phyloP scores from a whole-genome alignment of 64 coral and sea anemone species.

The Montipora cactus region DNA sequence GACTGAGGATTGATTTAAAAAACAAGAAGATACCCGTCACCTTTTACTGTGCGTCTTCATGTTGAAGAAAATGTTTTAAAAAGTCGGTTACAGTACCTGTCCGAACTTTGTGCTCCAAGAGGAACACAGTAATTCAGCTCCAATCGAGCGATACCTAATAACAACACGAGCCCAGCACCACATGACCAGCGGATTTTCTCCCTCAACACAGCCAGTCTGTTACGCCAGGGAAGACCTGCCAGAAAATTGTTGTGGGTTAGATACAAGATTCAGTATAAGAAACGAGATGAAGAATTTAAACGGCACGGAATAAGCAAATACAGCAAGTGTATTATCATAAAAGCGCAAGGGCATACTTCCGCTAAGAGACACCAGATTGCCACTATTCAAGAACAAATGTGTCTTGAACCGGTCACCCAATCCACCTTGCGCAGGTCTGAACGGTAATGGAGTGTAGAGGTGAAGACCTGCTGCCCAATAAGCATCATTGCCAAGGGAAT shows the following conservation, averaged over 20 bases:
- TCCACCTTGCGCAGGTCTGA: slow-evolving; percentile 86
- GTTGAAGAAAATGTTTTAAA: too few relatives aligned
- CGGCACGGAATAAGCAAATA: background rate
- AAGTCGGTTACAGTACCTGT: slow-evolving; percentile 61
- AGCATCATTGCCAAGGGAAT: slow-evolving; percentile 84
- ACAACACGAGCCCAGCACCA: slow-evolving; percentile 87
- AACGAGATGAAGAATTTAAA: too few relatives aligned
- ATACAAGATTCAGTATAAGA: too few relatives aligned
- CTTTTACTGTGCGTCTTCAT: too few relatives aligned
- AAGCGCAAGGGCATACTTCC: slow-evolving; percentile 26
- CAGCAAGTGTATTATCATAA: background rate
- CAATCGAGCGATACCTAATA: slow-evolving; percentile 87
- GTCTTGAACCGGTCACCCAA: slow-evolving; percentile 91
- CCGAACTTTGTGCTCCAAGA: slow-evolving; percentile 61
- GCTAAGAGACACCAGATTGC: slow-evolving; percentile 72
- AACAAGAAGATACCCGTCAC: too few relatives aligned
- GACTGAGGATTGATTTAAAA: too few relatives aligned
- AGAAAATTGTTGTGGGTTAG: background rate
- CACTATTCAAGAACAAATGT: slow-evolving; percentile 89
- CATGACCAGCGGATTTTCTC: slow-evolving; percentile 88
- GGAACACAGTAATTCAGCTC: slow-evolving; percentile 93
- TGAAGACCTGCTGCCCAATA: slow-evolving; percentile 92
- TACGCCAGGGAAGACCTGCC: slow-evolving; percentile 77
- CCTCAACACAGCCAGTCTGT: slow-evolving; percentile 30
- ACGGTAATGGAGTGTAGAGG: slow-evolving; percentile 91